A percentile compares a stretch with the other conserved stretches of the same genome.
Conservation (phyloP, 2,888 invertebrate species). For the Epinotia bilunana region DNA sequence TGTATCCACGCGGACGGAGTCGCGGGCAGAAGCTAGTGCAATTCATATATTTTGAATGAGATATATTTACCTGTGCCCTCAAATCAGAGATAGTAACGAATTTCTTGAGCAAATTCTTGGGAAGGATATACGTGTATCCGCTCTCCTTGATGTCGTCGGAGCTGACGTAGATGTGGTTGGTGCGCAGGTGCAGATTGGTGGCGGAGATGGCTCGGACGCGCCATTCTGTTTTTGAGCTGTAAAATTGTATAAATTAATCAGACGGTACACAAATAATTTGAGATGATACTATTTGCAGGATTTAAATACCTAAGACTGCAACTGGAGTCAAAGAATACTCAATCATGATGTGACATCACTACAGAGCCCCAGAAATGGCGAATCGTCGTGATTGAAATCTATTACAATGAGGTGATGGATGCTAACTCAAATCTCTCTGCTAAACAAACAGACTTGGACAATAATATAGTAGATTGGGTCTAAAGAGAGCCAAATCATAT, state of each 20-base stretch:
- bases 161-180: slow-evolving; percentile 99
- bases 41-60: not conserved
- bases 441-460: too few species aligned
- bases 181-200: slow-evolving; percentile 97
- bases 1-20: too few species aligned
- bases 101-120: slow-evolving; percentile 99
- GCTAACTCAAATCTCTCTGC: too few species aligned
- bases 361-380: too few species aligned
- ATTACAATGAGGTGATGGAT: too few species aligned
- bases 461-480: too few species aligned
- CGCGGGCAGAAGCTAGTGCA: not conserved
- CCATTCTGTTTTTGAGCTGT: slow-evolving; percentile 99
- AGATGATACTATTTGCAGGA: not conserved
- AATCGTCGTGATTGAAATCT: too few species aligned
- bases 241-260: not conserved
- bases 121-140: slow-evolving; percentile 97
- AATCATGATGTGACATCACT: too few species aligned
- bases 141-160: slow-evolving; percentile 99
- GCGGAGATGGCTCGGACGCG: slow-evolving; percentile 98
- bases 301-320: not conserved
- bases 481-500: too few species aligned
- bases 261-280: not conserved
- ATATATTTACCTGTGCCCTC: slow-evolving; percentile 90
- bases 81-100: slow-evolving; percentile 99
- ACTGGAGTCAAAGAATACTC: too few species aligned